Base-by-base conservation (phyloP, 2,888 invertebrate genomes). In the Poecilobothrus nobilitatus region DNA sequence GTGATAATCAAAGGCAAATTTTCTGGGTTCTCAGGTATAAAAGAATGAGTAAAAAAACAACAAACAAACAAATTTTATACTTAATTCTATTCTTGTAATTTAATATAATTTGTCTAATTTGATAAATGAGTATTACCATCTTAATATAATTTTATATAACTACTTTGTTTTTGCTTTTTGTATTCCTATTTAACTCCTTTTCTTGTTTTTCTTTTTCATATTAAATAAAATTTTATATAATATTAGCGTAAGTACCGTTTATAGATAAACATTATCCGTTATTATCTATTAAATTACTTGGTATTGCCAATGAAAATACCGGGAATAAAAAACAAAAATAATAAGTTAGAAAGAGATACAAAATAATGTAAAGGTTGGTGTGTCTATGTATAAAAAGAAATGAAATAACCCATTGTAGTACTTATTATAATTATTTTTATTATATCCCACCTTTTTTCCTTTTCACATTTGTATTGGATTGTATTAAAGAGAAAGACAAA, bases 51-150 rank as follows among this genome's bases (percentile, higher is more conserved):
- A 9, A 41, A 41, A 41, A 3, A 41, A 12, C 41, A 15, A 41
- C 41, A 41, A 41, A 41, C 27, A 27, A 27, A 27, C 5, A 27
- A n/a, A 27, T 27, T 41, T 41, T 41, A 41, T 41, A 41, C 15
- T 41, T n/a, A n/a, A n/a, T n/a, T 41, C 41, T 41, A 9, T 41
- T 41, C 15, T 41, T 18, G 53, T 53, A 53, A 53, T 53, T 53
- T 53, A 53, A 53, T 53, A 53, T 53, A 53, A 53, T 53, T 53
- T 53, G 53, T 53, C 53, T 53, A 53, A 53, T 53, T 53, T 53
- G 53, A 53, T 53, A 18, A 53, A 53, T 18, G 53, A 53, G 53
- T n/a, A 53, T 53, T 53, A 53, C 18, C 12, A 53, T 15, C 53
- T 1, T 15, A 53, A 53, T 53, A 53, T n/a, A 53, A 18, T 53